Conservation (phyloP, 2,888 invertebrate genomes). For the Unio delphinus region DNA sequence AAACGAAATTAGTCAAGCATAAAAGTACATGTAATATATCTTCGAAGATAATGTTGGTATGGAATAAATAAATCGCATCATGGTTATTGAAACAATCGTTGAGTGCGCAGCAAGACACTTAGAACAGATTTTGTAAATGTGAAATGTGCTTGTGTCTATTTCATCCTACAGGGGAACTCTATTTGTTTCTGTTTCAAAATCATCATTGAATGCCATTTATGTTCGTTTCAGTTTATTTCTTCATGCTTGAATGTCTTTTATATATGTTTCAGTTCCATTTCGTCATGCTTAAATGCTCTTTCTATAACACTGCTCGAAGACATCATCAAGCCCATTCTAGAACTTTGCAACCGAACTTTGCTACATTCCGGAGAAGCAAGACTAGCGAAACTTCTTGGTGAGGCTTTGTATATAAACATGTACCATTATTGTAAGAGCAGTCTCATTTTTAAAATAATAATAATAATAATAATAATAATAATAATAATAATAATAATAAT, state of each 20-base stretch:
- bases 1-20: too few relatives aligned
- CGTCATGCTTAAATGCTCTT: conserved; percentile 90
- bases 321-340: conserved; percentile 81
- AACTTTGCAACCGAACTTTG: conserved; percentile 63
- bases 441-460: neutral
- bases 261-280: conserved; percentile 82
- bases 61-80: too few relatives aligned
- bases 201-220: conserved; percentile 84
- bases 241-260: conserved; percentile 83
- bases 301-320: conserved; percentile 92
- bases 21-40: too few relatives aligned
- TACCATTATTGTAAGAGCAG: neutral
- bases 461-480: too few relatives aligned
- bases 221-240: conserved; percentile 84
- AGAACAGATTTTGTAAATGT: too few relatives aligned
- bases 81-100: too few relatives aligned
- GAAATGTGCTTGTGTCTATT: neutral
- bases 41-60: too few relatives aligned
- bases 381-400: conserved; percentile 45
- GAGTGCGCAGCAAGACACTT: too few relatives aligned
- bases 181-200: conserved; percentile 82
- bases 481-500: too few relatives aligned
- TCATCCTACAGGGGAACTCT: neutral
- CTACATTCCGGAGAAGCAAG: conserved; percentile 27
- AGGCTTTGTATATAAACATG: neutral